Percentiles rank a stretch among this genome's conserved stretches.
These are phyloP conservation scores for Phenganax marumi DNA, from an alignment of 92 coral and sea anemone species.

Conservation along the genomic window DNA sequence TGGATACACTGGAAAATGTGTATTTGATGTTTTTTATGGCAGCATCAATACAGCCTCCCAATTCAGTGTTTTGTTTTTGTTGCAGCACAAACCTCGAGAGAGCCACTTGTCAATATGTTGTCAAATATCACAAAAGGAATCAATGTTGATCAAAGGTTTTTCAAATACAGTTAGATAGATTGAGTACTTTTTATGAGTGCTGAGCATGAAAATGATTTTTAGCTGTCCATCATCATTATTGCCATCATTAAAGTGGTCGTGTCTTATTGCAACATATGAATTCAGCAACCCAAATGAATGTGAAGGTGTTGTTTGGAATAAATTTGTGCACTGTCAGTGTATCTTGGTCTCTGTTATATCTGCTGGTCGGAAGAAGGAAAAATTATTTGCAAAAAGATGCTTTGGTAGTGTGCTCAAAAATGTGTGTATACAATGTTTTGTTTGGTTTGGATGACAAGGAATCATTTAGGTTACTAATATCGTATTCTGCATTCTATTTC, in stretches of 20 bases:
- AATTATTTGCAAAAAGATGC: background rate
- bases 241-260: slow-evolving; percentile 31
- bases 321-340: slow-evolving; percentile 2
- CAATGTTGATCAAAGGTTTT: background rate
- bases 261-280: slow-evolving; percentile 1
- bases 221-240: slow-evolving; percentile 13
- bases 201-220: background rate
- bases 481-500: background rate
- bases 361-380: background rate
- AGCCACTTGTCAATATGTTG: slow-evolving; percentile 26
- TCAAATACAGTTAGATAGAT: background rate
- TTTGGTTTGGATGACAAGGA: background rate
- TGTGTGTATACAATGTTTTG: background rate
- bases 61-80: background rate
- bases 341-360: slow-evolving; percentile 13
- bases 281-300: slow-evolving; percentile 15
- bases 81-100: background rate
- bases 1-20: too few species aligned
- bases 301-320: slow-evolving; percentile 20
- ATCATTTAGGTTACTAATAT: background rate
- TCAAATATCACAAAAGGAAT: slow-evolving; percentile 16
- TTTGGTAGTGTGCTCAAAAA: background rate
- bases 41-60: too few species aligned
- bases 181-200: too few species aligned
- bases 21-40: too few species aligned